These are phyloP conservation scores for Saccopteryx bilineata DNA, from an alignment of 2,113 vertebrate genomes.

Conservation along the genomic window DNA sequence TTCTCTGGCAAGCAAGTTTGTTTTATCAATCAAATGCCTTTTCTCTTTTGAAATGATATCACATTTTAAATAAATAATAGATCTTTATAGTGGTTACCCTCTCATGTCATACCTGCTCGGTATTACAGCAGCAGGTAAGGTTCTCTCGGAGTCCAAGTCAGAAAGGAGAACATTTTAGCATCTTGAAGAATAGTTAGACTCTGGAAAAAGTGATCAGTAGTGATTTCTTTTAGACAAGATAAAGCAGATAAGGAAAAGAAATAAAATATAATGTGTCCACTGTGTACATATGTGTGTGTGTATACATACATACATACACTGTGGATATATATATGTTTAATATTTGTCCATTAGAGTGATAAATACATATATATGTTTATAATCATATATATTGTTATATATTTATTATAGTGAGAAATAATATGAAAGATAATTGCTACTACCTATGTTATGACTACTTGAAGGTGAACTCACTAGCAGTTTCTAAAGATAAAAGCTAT, in stretches of 20 bases:
- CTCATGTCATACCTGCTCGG: not conserved
- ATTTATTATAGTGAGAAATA: not conserved
- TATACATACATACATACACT: no score
- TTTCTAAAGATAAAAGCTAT: not conserved
- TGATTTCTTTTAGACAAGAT: constrained; percentile 9
- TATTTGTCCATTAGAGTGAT: not conserved
- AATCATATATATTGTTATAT: not conserved
- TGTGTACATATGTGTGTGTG: not conserved
- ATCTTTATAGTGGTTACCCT: not conserved
- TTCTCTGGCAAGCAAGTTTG: not conserved
- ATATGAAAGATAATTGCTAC: not conserved
- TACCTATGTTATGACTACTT: not conserved
- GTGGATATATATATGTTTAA: not conserved
- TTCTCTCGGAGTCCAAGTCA: not conserved
- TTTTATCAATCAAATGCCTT: constrained; percentile 10
- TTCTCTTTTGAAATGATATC: not conserved
- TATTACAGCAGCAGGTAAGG: not conserved
- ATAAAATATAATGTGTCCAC: not conserved
- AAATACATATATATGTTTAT: not conserved
- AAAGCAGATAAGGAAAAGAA: not conserved
- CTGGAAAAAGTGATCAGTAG: not conserved
- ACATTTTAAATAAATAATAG: not conserved
- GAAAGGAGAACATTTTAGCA: not conserved
- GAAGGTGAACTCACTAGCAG: not conserved
- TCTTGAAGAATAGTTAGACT: not conserved